Evolutionary conservation across 2,888 invertebrate species (phyloP), one percentile per base, ranked within the genome.

Genomic region (Drosophila demipolita): DNA sequence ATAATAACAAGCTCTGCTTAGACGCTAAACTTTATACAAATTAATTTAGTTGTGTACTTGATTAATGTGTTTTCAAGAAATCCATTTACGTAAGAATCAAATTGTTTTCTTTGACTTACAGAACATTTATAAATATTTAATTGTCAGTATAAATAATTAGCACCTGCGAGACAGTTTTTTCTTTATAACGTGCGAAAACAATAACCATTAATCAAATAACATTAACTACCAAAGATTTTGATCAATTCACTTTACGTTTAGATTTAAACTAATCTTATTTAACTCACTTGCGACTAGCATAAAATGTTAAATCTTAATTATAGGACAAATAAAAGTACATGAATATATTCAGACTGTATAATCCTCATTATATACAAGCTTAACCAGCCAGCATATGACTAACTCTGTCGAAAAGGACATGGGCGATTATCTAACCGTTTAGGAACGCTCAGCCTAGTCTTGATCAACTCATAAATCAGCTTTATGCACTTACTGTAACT

Each of bases 401-500:
- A 35, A 35, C 26, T 66, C 11, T n/a, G 15, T n/a, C 33, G 26
- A 38, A 63, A 23, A 66, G 66, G 45, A 77, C 66, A 72, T 26
- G 45, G 36, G 17, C 32, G 53, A 38, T 55, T 60, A 54, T 61
- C 66, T 59, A 45, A 35, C 23, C 45, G 17, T 54, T 45, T 48
- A 32, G 42, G 20, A 20, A 17, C 35, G 59, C 40, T 52, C 23
- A 42, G 45, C 8, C 49, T 53, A 29, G 32, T 8, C 23, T 48
- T 45, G 40, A 66, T 66, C 48, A 17, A 7, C 58, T 71, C 80
- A 75, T 75, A 76, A 78, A 76, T 80, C 80, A 78, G 77, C 68
- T 80, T 58, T 53, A 66, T 80, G 66, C 73, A 82, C 78, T 80
- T 77, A 82, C 77, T 82, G 82, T 75, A 75, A 73, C 67, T 71